Conservation (phyloP, 2,113 vertebrate genomes). For the Bubo blakistoni region DNA sequence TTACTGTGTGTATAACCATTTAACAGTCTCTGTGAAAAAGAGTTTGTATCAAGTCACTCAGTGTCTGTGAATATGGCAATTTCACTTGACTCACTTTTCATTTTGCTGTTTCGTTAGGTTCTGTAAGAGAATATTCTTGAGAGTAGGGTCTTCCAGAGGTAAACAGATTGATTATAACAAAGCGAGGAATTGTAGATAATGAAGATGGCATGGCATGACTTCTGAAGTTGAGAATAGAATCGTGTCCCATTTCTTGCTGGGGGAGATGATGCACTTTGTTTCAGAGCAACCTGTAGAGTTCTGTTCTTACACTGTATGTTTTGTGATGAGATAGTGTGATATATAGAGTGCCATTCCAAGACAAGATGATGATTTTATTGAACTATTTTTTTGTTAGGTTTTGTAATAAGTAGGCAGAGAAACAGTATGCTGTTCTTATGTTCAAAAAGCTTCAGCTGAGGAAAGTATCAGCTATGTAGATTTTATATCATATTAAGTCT, state of each 20-base stretch:
- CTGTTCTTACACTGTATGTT: neutral
- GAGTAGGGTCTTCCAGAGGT: neutral
- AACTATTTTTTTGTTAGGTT: neutral
- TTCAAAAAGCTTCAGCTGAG: neutral
- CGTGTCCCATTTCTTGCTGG: neutral
- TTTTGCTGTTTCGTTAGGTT: neutral
- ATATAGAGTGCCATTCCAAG: neutral
- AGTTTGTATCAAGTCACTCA: neutral
- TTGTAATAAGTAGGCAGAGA: neutral
- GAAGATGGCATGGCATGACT: neutral
- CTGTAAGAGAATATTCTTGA: neutral
- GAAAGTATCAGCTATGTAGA: neutral
- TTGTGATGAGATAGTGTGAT: neutral
- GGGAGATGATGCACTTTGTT: neutral
- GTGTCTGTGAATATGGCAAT: neutral
- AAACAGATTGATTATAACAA: neutral
- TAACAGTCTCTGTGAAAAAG: neutral
- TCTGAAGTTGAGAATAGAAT: neutral
- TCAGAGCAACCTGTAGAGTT: neutral
- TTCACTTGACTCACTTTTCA: neutral
- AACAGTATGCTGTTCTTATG: neutral
- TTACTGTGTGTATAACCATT: neutral
- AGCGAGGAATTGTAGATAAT: neutral
- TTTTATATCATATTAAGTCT: neutral
- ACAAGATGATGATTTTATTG: neutral